Base-by-base conservation (phyloP, 2,888 invertebrate species). In the Orthonychiurus folsomi region DNA sequence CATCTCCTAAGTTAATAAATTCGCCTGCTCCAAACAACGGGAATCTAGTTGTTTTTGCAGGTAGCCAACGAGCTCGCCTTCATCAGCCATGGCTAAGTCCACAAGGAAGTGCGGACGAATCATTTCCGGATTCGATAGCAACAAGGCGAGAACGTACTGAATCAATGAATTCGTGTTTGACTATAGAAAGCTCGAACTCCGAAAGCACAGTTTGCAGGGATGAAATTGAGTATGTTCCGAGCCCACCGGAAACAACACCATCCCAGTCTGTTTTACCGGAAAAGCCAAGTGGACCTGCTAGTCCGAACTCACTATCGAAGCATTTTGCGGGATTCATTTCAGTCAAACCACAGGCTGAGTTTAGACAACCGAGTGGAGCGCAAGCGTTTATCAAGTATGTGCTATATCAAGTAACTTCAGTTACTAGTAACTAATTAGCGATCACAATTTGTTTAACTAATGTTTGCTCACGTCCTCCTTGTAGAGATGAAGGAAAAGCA, bases 401-500 rank as follows among this genome's bases (percentile, higher is more conserved):
- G 15, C 15, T 63, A 48, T 48, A n/a, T n/a, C 15, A 48, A 12
- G n/a, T 48, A 15, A 15, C 3, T 18, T 50, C 24, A 2, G 50
- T 48, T 48, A n/a, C n/a, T n/a, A n/a, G n/a, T n/a, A n/a, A n/a
- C n/a, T n/a, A n/a, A n/a, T n/a, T n/a, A n/a, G 2, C 12, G 26
- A 57, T 48, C 50, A 21, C 48, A 48, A 12, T 48, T 48, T 48
- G n/a, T n/a, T 48, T n/a, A n/a, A 48, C n/a, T 48, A 15, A 15
- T n/a, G 48, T 15, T n/a, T 48, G 15, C 48, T 48, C 15, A 15
- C 12, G 12, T 48, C n/a, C 48, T 48, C 48, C 25, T 62, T 59
- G 24, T 55, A 82, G 84, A 75, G 86, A 86, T 74, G 88, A 88
- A 74, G 87, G 87, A 0, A 83, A 86, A 61, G 85, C 87, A 72